Conservation (phyloP, 37 sponge, comb jelly and placozoan genomes). For the Halisarca cf. caerulea region DNA sequence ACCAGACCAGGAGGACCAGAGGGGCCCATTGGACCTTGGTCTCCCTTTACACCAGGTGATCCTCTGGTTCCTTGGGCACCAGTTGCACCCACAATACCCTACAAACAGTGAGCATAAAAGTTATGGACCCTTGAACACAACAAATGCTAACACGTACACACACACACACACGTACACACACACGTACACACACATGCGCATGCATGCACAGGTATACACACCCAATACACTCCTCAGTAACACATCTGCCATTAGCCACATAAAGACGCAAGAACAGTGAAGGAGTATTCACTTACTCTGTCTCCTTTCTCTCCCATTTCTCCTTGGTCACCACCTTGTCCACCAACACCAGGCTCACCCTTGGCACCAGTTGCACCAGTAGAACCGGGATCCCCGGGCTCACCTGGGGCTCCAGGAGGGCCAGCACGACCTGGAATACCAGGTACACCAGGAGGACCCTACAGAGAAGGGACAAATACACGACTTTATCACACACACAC, state of each 20-base stretch:
- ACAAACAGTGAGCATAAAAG: neutral
- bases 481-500: no score
- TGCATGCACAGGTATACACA: no score
- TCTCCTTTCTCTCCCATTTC: slow-evolving; percentile 12
- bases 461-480: no score
- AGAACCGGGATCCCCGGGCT: neutral
- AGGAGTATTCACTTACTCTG: no score
- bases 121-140: no score
- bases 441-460: neutral
- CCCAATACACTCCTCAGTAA: no score
- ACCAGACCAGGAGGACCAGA: neutral
- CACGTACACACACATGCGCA: no score
- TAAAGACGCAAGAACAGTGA: no score
- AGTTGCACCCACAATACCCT: neutral
- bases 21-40: neutral
- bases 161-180: no score
- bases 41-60: neutral
- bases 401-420: neutral
- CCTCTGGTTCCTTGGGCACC: neutral
- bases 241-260: no score
- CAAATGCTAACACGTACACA: no score
- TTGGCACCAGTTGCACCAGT: neutral
- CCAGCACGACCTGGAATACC: slow-evolving; percentile 7
- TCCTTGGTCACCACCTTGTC: neutral
- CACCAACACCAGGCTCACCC: neutral